Evolutionary conservation across 2,113 vertebrate genomes (phyloP), one percentile per base, ranked within the genome.

Genomic region (Sclerurus mexicanus): DNA sequence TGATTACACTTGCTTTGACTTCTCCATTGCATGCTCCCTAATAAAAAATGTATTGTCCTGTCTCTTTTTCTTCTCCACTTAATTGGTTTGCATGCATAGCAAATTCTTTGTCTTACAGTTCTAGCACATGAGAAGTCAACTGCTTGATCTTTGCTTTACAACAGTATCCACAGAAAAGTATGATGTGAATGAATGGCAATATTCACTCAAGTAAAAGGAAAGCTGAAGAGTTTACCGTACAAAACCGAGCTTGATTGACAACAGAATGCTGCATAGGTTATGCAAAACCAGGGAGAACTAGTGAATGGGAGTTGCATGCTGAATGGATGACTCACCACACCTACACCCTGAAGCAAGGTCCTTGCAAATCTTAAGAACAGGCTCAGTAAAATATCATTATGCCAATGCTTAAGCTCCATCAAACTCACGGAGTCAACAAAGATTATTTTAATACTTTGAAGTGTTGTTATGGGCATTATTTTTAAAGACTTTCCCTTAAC

Each of bases 321-420:
- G 91, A 95, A 96, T 83, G 89, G 71, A 72, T 96, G 96, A 96
- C 63, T 97, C 96, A 96, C 72, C 82, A 94, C 85, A 97, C 93
- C 93, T 94, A 94, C 89, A 74, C 71, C 44, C 85, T 42, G 30
- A 85, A 62, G 59, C 0, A 27, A 93, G 90, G 82, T 88, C 72
- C 82, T 91, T 74, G 71, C 79, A 95, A 50, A 74, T 62, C 74
- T 93, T 27, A 68, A 69, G 82, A 91, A 73, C 55, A 87, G 77
- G 44, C 55, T 79, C 72, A 69, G 63, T 77, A 71, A 88, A 96
- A 93, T 35, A 66, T 83, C 77, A 62, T 90, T 94, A 80, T 56
- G 72, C 42, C 94, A 91, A 27, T 10, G 42, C 81, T 63, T 87
- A 91, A 83, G 47, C 33, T 80, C 66, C 68, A 90, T n/a, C 85